A percentile compares a stretch with the other conserved stretches of the same genome.
These are phyloP conservation scores for Chrysodeixis includens DNA, from an alignment of 2,888 invertebrate species.

Conservation along the genomic window DNA sequence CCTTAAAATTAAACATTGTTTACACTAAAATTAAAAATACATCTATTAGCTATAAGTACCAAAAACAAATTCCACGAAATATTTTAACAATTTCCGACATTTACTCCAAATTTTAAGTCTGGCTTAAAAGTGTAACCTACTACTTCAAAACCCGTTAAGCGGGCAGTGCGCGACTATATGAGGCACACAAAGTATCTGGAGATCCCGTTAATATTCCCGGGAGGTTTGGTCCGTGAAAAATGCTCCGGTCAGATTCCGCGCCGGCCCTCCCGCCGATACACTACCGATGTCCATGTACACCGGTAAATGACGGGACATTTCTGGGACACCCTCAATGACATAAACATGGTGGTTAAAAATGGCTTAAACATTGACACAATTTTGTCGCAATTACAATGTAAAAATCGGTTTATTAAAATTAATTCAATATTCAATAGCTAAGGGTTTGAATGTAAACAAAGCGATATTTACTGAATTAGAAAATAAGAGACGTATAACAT, in stretches of 20 bases:
- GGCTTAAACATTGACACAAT: too few relatives aligned
- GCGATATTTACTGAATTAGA: too few relatives aligned
- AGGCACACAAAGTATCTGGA: constrained; percentile 49
- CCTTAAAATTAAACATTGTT: too few relatives aligned
- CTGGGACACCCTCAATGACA: constrained; percentile 10
- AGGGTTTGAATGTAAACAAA: too few relatives aligned
- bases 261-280: constrained; percentile 48
- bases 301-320: background rate
- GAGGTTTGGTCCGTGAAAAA: constrained; percentile 59
- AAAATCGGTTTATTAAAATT: too few relatives aligned
- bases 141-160: constrained; percentile 28
- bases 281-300: constrained; percentile 20
- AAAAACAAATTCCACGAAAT: too few relatives aligned
- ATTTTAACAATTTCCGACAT: too few relatives aligned
- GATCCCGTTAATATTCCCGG: constrained; percentile 60
- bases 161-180: constrained; percentile 29
- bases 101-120: background rate
- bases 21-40: too few relatives aligned
- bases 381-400: too few relatives aligned
- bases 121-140: background rate
- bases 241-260: constrained; percentile 60
- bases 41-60: too few relatives aligned
- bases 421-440: too few relatives aligned
- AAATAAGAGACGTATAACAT: too few relatives aligned
- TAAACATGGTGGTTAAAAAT: background rate